phyloP scores from a whole-genome alignment of 2,113 vertebrate species.

The Cryptoleucopteryx plumbea region DNA sequence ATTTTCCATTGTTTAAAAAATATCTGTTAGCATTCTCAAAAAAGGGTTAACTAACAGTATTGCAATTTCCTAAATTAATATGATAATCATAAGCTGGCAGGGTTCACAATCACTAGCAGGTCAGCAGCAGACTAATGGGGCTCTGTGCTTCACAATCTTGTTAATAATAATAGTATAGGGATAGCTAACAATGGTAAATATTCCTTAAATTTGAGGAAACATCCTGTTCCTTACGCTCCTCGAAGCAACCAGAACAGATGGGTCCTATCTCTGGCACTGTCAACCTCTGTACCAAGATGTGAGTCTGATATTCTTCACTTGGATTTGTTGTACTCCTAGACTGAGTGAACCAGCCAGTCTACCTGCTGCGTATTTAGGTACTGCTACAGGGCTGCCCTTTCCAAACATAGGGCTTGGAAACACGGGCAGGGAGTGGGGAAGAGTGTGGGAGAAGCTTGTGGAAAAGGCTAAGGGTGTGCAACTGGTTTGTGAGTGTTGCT shows the following conservation, averaged over 20 bases:
- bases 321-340: not conserved
- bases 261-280: not conserved
- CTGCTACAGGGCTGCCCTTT: not conserved
- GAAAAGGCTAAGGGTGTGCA: fast-evolving
- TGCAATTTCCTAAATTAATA: not conserved
- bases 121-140: not conserved
- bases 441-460: not conserved
- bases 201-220: not conserved
- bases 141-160: not conserved
- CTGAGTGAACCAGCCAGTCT: fast-evolving
- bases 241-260: fast-evolving
- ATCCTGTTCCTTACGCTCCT: not conserved
- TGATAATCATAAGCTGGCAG: not conserved
- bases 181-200: not conserved
- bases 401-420: not conserved
- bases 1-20: not conserved
- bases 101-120: not conserved
- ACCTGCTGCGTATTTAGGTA: fast-evolving
- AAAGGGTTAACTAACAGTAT: not conserved
- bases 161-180: not conserved
- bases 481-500: not conserved
- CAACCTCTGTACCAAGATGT: fast-evolving
- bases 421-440: not conserved
- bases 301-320: not conserved
- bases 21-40: not conserved